These are phyloP conservation scores for Clamator glandarius DNA, from an alignment of 2,797 vertebrate species.

Conservation along the genomic window DNA sequence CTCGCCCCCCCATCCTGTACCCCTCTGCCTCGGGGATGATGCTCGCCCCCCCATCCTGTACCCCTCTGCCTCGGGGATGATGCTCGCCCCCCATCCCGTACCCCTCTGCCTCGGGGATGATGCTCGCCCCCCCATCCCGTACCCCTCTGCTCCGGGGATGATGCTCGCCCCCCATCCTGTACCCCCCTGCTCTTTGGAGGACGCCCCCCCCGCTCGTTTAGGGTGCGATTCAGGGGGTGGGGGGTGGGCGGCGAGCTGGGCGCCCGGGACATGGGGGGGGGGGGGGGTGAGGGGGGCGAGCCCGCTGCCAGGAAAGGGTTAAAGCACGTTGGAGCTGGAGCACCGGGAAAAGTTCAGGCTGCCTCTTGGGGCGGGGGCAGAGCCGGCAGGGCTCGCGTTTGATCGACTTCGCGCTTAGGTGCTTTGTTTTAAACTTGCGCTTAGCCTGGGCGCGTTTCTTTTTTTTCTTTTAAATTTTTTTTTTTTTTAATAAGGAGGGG, in stretches of 20 bases:
- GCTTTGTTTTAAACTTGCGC: conserved; percentile 45
- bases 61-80: too few species aligned
- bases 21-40: too few species aligned
- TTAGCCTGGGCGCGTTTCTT: background rate
- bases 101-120: too few species aligned
- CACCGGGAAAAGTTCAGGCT: conserved; percentile 32
- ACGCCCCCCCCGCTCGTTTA: background rate
- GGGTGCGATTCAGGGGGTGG: conserved; percentile 32
- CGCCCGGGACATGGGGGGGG: background rate
- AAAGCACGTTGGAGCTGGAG: background rate
- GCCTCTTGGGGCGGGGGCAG: background rate
- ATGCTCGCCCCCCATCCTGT: too few species aligned
- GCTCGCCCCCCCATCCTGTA: too few species aligned
- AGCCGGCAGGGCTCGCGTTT: background rate
- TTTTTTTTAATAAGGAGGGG: background rate
- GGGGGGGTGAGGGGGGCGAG: background rate
- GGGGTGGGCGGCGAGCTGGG: background rate
- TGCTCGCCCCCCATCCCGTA: too few species aligned
- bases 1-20: too few species aligned
- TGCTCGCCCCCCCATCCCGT: too few species aligned
- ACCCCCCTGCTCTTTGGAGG: background rate
- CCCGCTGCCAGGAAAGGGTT: background rate
- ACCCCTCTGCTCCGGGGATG: too few species aligned
- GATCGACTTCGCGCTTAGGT: conserved; percentile 13
- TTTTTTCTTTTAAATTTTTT: background rate